These are phyloP conservation scores for Zeugodacus cucurbitae DNA, from an alignment of 1,140 invertebrate genomes.

Conservation along the genomic window DNA sequence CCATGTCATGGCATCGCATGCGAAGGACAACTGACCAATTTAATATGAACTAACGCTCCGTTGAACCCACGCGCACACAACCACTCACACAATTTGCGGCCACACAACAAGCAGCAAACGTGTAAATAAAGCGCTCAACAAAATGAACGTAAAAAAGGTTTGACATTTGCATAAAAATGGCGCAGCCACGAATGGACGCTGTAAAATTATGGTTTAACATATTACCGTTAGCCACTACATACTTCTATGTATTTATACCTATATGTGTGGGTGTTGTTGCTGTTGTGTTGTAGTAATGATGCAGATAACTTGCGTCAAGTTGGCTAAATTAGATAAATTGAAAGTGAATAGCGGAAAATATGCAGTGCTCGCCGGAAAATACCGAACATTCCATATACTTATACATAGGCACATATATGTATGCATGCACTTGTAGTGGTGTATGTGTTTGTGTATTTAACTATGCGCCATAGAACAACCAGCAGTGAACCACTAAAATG, in stretches of 20 bases:
- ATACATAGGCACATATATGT: not conserved
- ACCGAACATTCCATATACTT: not conserved
- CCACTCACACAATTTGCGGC: not conserved
- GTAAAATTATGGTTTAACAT: not conserved
- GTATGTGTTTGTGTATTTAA: no score
- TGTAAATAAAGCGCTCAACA: not conserved
- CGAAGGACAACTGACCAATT: not conserved
- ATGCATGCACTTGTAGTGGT: no score
- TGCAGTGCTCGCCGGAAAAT: not conserved
- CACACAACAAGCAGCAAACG: not conserved
- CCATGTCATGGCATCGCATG: not conserved
- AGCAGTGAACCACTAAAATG: not conserved
- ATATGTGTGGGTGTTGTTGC: not conserved
- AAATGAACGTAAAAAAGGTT: not conserved
- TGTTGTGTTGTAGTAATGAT: not conserved
- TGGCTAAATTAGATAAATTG: not conserved
- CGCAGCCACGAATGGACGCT: not conserved
- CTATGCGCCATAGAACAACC: no score
- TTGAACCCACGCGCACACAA: not conserved
- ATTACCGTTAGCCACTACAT: not conserved
- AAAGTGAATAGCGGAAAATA: not conserved
- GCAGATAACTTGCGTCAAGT: not conserved
- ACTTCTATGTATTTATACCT: no score
- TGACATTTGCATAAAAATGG: conserved; percentile 24
- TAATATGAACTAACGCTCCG: not conserved